Conservation (phyloP, 2,888 invertebrate genomes). For the Hydropsyche betteni region DNA sequence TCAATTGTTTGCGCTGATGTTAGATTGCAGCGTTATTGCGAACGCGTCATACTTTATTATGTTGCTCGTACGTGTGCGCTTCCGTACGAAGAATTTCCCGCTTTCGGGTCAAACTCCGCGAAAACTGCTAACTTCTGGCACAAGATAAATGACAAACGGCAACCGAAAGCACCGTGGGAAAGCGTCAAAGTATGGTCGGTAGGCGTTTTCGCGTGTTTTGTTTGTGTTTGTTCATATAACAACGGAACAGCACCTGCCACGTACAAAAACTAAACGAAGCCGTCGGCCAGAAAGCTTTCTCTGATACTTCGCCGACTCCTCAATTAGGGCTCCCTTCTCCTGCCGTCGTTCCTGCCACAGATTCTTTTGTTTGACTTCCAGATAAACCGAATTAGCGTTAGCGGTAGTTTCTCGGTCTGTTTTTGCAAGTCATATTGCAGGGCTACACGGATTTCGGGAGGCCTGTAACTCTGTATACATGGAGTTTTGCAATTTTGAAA, state of each 20-base stretch:
- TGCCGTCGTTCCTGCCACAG: too few species aligned
- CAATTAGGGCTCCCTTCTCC: not conserved
- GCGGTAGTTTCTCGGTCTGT: slow-evolving; percentile 4
- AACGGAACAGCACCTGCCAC: slow-evolving; percentile 9
- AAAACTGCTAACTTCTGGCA: slow-evolving; percentile 15
- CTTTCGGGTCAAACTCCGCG: not conserved
- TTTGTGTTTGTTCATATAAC: not conserved
- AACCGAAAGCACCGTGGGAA: not conserved
- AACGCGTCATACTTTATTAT: too few species aligned
- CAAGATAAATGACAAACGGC: slow-evolving; percentile 23
- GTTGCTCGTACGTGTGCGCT: too few species aligned
- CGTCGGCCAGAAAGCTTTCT: slow-evolving; percentile 28
- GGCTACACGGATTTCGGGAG: too few species aligned
- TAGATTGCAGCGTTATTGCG: too few species aligned
- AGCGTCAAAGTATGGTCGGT: slow-evolving; percentile 14
- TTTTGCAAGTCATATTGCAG: not conserved
- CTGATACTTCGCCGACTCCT: slow-evolving; percentile 16
- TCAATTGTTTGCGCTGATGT: too few species aligned
- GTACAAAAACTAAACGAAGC: slow-evolving; percentile 20
- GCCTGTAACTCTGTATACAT: too few species aligned
- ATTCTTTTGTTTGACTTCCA: slow-evolving; percentile 28
- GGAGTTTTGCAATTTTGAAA: too few species aligned
- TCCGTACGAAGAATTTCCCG: too few species aligned
- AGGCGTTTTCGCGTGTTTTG: not conserved
- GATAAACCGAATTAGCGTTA: slow-evolving; percentile 9